Evolutionary conservation across 2,797 vertebrate genomes (phyloP).

Genomic region (Pseudocheirus occidentalis): DNA sequence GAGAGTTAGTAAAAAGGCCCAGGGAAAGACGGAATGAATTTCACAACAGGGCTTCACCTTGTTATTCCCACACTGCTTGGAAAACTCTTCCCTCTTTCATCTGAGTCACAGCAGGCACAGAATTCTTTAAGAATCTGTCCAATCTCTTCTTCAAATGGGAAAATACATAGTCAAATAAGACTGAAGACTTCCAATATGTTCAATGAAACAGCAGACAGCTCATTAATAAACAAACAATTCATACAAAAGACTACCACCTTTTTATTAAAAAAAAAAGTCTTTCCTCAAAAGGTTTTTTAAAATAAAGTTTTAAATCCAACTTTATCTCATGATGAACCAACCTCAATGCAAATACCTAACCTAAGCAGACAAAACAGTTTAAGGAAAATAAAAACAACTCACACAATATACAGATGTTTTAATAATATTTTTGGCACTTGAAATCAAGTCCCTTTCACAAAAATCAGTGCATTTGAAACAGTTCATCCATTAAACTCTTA

Average conservation of each 20-base stretch:
- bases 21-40: not conserved
- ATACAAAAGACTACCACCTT: not conserved
- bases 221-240: conserved; percentile 45
- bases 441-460: conserved; percentile 57
- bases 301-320: conserved; percentile 38
- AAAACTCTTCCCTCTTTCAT: conserved; percentile 12
- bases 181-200: conserved; percentile 34
- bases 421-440: conserved; percentile 25
- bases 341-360: conserved; percentile 52
- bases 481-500: conserved; percentile 42
- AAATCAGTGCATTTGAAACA: conserved; percentile 18
- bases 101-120: conserved; percentile 37
- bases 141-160: conserved; percentile 25
- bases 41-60: not conserved
- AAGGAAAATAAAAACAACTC: conserved; percentile 55
- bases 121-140: conserved; percentile 36
- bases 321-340: conserved; percentile 32
- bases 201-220: conserved; percentile 23
- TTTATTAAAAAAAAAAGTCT: conserved; percentile 11
- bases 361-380: conserved; percentile 45
- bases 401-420: conserved; percentile 7
- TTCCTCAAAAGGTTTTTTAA: conserved; percentile 20
- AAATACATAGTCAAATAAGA: conserved; percentile 5
- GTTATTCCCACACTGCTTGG: not conserved
- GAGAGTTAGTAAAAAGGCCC: not conserved